These are phyloP conservation scores for Campoletis raptor DNA, from an alignment of 2,888 invertebrate species.

Conservation along the genomic window DNA sequence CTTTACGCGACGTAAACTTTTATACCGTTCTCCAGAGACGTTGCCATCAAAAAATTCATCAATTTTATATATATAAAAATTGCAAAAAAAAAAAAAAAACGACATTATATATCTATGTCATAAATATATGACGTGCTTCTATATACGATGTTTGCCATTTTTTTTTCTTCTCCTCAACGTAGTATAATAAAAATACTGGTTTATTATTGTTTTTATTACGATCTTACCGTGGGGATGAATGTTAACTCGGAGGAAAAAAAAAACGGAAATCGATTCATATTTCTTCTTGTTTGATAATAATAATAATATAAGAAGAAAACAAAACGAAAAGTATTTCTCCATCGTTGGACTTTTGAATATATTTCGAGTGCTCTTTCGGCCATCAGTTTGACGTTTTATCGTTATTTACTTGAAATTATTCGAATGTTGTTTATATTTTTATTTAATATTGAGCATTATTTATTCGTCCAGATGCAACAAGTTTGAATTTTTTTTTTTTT, in stretches of 20 bases:
- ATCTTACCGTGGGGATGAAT: not conserved
- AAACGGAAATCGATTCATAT: not conserved
- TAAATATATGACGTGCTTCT: not conserved
- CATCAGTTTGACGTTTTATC: not conserved
- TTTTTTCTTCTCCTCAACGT: not conserved
- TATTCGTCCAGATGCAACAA: not conserved
- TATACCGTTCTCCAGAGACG: not conserved
- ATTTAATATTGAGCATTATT: not conserved
- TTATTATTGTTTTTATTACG: constrained; percentile 1
- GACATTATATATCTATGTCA: not conserved
- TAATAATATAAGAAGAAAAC: not conserved
- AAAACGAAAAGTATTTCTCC: not conserved
- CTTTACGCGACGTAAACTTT: constrained; percentile 22
- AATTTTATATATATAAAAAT: not conserved
- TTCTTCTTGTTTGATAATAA: not conserved
- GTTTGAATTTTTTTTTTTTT: not conserved
- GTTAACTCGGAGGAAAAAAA: not conserved
- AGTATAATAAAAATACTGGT: constrained; percentile 2
- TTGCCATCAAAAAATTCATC: constrained; percentile 14
- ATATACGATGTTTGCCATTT: not conserved
- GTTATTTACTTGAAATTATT: not conserved
- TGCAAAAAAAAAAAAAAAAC: not conserved
- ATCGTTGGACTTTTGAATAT: not conserved
- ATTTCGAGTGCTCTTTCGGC: not conserved
- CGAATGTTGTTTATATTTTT: not conserved